Conservation (phyloP, 2,113 vertebrate species). For the Oceanodroma tethys region DNA sequence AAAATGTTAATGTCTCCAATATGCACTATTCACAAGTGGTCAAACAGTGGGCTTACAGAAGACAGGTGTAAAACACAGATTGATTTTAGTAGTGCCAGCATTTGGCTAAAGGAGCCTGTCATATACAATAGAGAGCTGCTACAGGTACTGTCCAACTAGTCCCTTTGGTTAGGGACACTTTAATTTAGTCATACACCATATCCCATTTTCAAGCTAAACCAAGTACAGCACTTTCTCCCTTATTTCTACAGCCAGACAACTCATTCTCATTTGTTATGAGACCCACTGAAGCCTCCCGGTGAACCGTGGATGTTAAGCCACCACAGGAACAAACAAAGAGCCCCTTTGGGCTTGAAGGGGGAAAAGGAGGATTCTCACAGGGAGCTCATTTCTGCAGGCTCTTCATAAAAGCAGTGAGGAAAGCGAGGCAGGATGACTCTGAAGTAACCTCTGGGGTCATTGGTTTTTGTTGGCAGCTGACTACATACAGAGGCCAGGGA, state of each 20-base stretch:
- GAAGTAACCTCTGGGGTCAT: neutral
- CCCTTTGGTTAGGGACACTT: neutral
- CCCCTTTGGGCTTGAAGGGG: neutral
- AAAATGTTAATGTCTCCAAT: neutral
- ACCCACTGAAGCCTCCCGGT: neutral
- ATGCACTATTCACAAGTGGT: neutral
- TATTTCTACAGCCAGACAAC: neutral
- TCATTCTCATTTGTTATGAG: neutral
- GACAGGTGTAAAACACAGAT: neutral
- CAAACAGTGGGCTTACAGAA: neutral
- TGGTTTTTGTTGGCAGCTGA: neutral
- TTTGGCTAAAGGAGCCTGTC: neutral
- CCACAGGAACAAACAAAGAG: neutral
- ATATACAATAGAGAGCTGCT: neutral
- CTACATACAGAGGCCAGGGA: neutral
- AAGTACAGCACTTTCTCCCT: neutral
- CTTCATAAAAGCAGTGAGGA: neutral
- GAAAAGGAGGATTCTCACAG: neutral
- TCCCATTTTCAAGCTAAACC: neutral
- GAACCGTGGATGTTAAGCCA: neutral
- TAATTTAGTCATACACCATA: neutral
- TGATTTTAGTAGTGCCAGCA: neutral
- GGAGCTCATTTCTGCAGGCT: accelerated
- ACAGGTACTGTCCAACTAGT: neutral
- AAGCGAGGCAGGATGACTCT: neutral